phyloP scores from a whole-genome alignment of 2,888 invertebrate species.

The Eristalis pertinax region DNA sequence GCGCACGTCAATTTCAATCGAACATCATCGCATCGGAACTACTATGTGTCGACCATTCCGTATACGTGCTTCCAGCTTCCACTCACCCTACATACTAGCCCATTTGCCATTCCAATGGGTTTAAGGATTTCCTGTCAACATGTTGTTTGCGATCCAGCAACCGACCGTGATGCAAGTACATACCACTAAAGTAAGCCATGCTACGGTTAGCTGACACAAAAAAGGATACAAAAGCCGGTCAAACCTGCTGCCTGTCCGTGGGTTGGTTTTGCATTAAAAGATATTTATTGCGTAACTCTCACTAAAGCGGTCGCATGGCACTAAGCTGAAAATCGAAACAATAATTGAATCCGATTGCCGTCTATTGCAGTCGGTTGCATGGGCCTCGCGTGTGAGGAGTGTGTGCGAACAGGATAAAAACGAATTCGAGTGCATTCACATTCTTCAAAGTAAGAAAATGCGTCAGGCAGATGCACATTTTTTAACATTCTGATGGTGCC shows the following conservation, averaged over 20 bases:
- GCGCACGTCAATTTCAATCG: neutral
- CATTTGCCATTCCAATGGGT: neutral
- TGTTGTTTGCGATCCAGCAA: neutral
- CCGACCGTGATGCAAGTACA: neutral
- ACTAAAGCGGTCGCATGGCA: neutral
- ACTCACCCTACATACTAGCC: neutral
- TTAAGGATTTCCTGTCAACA: neutral
- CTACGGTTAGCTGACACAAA: neutral
- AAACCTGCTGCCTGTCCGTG: neutral
- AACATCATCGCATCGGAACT: neutral
- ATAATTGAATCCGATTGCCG: neutral
- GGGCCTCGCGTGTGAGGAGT: neutral
- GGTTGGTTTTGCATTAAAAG: neutral
- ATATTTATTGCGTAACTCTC: neutral
- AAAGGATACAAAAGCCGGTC: neutral
- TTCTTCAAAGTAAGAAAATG: too few species aligned
- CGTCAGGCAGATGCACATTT: too few species aligned
- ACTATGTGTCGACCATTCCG: neutral
- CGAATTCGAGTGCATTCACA: too few species aligned
- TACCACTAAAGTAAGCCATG: neutral
- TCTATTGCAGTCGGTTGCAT: neutral
- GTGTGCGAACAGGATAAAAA: too few species aligned
- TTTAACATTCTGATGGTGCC: too few species aligned
- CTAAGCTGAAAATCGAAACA: neutral
- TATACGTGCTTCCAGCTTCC: neutral